These are phyloP conservation scores for Mustelus asterias DNA, from an alignment of 2,113 vertebrate genomes.

Conservation along the genomic window DNA sequence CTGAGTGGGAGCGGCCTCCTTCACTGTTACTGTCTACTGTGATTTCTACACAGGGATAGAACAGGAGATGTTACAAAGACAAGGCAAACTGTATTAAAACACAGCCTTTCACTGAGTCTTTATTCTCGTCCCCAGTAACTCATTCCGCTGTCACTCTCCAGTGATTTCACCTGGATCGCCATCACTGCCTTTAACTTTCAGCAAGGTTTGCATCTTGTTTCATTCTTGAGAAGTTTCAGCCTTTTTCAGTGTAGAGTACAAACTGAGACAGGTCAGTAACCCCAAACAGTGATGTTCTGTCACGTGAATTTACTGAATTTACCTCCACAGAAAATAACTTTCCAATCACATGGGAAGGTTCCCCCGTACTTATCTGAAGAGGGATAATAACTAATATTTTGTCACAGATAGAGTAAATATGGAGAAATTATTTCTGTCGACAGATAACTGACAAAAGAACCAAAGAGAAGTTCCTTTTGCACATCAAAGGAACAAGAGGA, in stretches of 20 bases:
- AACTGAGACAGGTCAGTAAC: too few relatives aligned
- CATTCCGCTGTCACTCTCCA: not conserved
- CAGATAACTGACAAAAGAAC: too few relatives aligned
- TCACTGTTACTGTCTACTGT: constrained; percentile 90
- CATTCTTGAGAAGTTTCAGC: not conserved
- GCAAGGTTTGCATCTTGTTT: not conserved
- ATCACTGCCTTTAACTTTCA: not conserved
- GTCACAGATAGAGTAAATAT: too few relatives aligned
- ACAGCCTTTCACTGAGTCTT: not conserved
- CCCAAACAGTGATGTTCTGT: too few relatives aligned
- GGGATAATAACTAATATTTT: too few relatives aligned
- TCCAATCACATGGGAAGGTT: too few relatives aligned
- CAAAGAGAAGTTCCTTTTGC: too few relatives aligned
- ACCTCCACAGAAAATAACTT: too few relatives aligned
- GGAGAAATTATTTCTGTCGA: too few relatives aligned
- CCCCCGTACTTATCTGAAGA: too few relatives aligned
- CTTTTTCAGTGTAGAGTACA: not conserved
- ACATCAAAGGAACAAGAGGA: too few relatives aligned
- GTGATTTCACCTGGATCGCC: not conserved
- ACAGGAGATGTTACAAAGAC: not conserved
- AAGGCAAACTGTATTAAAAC: not conserved
- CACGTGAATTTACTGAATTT: too few relatives aligned
- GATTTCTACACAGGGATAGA: constrained; percentile 72
- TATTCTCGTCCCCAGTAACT: not conserved
- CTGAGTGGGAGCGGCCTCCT: constrained; percentile 56